phyloP scores from a whole-genome alignment of 1,140 invertebrate genomes.

The Sarcophaga bullata region DNA sequence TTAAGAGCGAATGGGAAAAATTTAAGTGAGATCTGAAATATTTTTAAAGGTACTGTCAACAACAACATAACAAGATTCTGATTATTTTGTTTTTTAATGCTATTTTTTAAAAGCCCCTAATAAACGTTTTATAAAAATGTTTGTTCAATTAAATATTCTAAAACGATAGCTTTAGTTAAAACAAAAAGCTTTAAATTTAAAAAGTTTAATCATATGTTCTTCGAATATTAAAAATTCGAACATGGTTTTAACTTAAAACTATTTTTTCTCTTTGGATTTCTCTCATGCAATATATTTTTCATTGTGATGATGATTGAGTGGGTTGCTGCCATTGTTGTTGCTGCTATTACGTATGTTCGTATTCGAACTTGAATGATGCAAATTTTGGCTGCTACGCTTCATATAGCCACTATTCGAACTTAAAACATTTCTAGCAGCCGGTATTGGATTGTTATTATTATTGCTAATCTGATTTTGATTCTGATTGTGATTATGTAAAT shows the following conservation, averaged over 20 bases:
- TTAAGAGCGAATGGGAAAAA: too few relatives aligned
- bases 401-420: conserved; percentile 25
- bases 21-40: too few relatives aligned
- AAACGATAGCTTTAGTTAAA: too few relatives aligned
- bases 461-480: background rate
- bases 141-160: too few relatives aligned
- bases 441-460: conserved; percentile 43
- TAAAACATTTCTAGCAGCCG: conserved; percentile 53
- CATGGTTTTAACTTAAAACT: background rate
- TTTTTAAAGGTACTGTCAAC: too few relatives aligned
- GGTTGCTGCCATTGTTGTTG: conserved; percentile 21
- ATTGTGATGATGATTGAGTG: conserved; percentile 6
- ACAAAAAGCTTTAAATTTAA: too few relatives aligned
- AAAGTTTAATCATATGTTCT: too few relatives aligned
- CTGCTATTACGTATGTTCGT: conserved; percentile 28
- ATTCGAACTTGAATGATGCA: background rate
- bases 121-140: too few relatives aligned
- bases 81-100: too few relatives aligned
- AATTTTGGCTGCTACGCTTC: conserved; percentile 31
- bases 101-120: too few relatives aligned
- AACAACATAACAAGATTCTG: too few relatives aligned
- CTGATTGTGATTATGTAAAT: background rate
- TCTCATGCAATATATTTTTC: conserved; percentile 39
- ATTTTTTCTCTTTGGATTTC: background rate
- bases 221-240: too few relatives aligned